phyloP scores from a whole-genome alignment of 2,113 vertebrate species.

The Cervus canadensis region DNA sequence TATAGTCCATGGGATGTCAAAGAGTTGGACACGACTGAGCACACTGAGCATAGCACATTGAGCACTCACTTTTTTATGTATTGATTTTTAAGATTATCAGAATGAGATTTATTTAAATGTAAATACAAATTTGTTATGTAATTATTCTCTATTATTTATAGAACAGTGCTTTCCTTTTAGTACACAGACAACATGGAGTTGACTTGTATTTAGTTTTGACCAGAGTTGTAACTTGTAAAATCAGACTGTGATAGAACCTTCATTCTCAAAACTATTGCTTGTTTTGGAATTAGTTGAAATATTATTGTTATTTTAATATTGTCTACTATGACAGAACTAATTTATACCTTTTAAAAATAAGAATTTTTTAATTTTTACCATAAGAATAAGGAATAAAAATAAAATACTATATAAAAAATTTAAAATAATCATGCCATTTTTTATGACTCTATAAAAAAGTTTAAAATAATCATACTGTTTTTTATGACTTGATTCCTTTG shows the following conservation, averaged over 20 bases:
- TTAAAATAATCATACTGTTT: constrained; percentile 2
- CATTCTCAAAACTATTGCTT: not conserved
- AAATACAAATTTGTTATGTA: not conserved
- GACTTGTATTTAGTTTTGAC: not conserved
- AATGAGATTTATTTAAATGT: constrained; percentile 39
- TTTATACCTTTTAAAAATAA: constrained; percentile 39
- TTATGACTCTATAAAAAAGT: not conserved
- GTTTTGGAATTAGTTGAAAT: constrained; percentile 26
- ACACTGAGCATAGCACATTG: not conserved
- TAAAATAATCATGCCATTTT: constrained; percentile 2
- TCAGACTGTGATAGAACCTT: constrained; percentile 7
- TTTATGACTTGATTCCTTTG: constrained; percentile 1
- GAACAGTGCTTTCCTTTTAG: not conserved
- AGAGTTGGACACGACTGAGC: not conserved
- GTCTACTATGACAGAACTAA: constrained; percentile 27
- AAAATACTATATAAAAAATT: constrained; percentile 7
- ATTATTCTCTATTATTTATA: constrained; percentile 14
- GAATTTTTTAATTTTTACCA: not conserved
- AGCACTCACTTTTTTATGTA: not conserved
- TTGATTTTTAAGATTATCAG: constrained; percentile 11
- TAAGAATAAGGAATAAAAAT: constrained; percentile 3
- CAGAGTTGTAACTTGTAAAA: constrained; percentile 34
- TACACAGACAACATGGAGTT: constrained; percentile 11
- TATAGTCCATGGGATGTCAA: not conserved
- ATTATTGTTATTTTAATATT: constrained; percentile 30